phyloP scores from a whole-genome alignment of 2,888 invertebrate species.

The Drosophila anomelani region DNA sequence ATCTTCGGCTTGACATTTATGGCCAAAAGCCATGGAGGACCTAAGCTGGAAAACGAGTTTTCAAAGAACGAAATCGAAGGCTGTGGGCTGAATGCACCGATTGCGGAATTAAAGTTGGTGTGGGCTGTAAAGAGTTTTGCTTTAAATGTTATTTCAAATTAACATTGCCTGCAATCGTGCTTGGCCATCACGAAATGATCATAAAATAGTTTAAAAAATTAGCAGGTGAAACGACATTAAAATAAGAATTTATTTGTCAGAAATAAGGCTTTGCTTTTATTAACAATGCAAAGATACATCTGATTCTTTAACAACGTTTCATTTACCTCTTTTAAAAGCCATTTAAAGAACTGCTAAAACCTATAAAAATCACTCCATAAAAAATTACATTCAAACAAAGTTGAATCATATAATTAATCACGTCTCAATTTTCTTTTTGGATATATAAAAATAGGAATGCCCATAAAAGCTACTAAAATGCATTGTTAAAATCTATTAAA shows the following conservation, averaged over 20 bases:
- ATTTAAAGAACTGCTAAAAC: neutral
- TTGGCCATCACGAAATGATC: conserved; percentile 5
- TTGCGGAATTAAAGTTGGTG: conserved; percentile 2
- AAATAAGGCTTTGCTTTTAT: neutral
- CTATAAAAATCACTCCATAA: neutral
- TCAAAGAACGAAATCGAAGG: conserved; percentile 27
- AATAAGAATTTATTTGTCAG: neutral
- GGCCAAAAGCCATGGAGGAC: conserved; percentile 13
- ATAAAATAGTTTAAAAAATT: neutral
- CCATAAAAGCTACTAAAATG: neutral
- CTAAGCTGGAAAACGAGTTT: conserved; percentile 20
- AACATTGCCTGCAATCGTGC: neutral
- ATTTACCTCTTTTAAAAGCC: neutral
- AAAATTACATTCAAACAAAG: neutral
- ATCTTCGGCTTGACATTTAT: conserved; percentile 38
- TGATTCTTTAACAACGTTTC: neutral
- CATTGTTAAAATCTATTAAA: neutral
- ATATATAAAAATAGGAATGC: neutral
- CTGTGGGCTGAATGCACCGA: conserved; percentile 5
- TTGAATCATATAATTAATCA: neutral
- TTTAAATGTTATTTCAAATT: neutral
- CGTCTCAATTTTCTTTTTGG: neutral
- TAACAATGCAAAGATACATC: neutral
- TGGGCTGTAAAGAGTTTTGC: neutral
- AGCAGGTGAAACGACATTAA: neutral